Percentiles rank a stretch among this genome's conserved stretches.
Conservation (phyloP, 1,140 invertebrate species). For the Pantala flavescens region DNA sequence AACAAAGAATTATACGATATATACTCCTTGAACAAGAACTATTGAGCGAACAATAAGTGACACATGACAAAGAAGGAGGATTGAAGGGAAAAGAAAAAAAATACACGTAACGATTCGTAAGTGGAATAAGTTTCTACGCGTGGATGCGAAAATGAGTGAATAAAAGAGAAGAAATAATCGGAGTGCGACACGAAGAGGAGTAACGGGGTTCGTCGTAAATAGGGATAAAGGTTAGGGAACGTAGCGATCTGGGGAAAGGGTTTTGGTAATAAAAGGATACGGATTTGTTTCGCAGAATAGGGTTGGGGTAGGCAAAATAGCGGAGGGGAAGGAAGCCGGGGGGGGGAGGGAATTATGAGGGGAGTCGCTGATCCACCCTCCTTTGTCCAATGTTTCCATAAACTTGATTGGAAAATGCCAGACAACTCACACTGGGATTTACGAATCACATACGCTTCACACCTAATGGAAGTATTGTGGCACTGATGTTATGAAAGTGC, state of each 20-base stretch:
- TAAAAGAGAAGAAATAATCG: too few species aligned
- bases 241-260: not conserved
- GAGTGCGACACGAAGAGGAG: too few species aligned
- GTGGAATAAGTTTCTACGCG: too few species aligned
- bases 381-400: constrained; percentile 9
- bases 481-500: not conserved
- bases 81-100: too few species aligned
- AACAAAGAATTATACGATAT: too few species aligned
- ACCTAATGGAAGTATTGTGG: constrained; percentile 1
- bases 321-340: not conserved
- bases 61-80: too few species aligned
- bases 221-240: too few species aligned
- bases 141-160: too few species aligned
- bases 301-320: not conserved
- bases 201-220: too few species aligned
- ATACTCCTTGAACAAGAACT: too few species aligned
- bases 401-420: constrained; percentile 9
- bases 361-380: not conserved
- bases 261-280: not conserved
- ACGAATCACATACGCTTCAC: not conserved
- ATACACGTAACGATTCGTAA: too few species aligned
- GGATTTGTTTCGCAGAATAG: not conserved
- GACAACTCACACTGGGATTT: not conserved
- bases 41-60: too few species aligned
- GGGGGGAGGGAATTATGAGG: not conserved